Evolutionary conservation across 2,113 vertebrate species (phyloP), one percentile per base, ranked within the genome.

Genomic region (Phylloscopus whistleri): DNA sequence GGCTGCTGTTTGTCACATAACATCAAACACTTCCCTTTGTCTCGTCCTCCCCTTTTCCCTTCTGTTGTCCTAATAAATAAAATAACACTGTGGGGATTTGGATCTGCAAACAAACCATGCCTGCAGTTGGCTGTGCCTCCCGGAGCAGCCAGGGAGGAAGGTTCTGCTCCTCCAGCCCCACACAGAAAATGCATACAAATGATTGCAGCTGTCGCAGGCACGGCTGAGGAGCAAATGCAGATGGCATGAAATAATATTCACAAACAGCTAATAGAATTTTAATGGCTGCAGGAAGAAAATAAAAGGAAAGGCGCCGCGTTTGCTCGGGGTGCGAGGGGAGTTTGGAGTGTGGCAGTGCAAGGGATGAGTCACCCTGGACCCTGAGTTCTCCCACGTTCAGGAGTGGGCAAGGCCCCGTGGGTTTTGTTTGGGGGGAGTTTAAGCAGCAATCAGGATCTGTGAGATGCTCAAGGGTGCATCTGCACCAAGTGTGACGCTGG

Each of bases 231-330:
- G 94, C 82, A 96, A 97, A 98, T 97, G 98, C 97, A 98, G 97
- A 98, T 98, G 98, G 97, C 92, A 96, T 90, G 96, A 97, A 98
- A 98, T 98, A 98, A 98, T 98, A 98, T 97, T 97, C 97, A 94
- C 95, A 96, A 97, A 96, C 95, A 96, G 95, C 97, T 98, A 98
- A 98, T 97, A 98, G 98, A 98, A 98, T 98, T 98, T 98, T 98
- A 98, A 98, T 97, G 97, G 96, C 96, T 94, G 96, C 37, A 89
- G 94, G 95, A 97, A 97, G 96, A 96, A 97, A 97, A 95, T 96
- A 67, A 97, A 97, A 98, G 76, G 92, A 95, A 97, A 97, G 95
- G 48, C 88, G 27, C 68, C 92, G 95, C 90, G 63, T 97, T 97
- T 98, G 62, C 77, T 95, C 48, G 51, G 52, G 94, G 46, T 84